Conservation (phyloP, 2,888 invertebrate genomes). For the Melinopterus prodromus region DNA sequence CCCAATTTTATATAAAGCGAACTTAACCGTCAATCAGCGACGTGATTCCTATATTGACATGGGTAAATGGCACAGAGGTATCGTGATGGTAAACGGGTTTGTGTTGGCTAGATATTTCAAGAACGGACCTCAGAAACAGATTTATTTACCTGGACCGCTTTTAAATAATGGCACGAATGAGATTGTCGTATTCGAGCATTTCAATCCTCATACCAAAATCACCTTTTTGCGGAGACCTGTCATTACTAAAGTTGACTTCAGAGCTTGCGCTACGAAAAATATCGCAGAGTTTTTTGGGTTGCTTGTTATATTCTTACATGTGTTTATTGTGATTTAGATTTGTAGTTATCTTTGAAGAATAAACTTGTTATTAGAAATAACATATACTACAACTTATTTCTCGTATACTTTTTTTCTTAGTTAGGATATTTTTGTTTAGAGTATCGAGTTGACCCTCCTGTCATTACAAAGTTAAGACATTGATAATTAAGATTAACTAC, state of each 20-base stretch:
- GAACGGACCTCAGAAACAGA: conserved; percentile 81
- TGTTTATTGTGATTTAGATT: background rate
- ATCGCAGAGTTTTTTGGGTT: background rate
- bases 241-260: background rate
- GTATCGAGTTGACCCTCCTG: too few relatives aligned
- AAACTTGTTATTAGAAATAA: too few relatives aligned
- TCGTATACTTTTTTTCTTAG: too few relatives aligned
- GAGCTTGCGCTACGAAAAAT: background rate
- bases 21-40: conserved; percentile 62
- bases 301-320: background rate
- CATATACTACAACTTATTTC: too few relatives aligned
- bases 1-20: conserved; percentile 67
- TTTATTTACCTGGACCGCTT: conserved; percentile 83
- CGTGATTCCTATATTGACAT: conserved; percentile 82
- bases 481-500: too few relatives aligned
- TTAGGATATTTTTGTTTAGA: too few relatives aligned
- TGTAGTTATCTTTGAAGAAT: too few relatives aligned
- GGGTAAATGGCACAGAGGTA: conserved; percentile 86
- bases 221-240: background rate
- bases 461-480: too few relatives aligned
- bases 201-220: conserved; percentile 40
- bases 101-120: conserved; percentile 88
- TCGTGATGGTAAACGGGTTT: conserved; percentile 84
- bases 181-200: conserved; percentile 57
- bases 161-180: conserved; percentile 64